Percentiles rank a stretch among this genome's conserved stretches.
Conservation (phyloP, 1,140 invertebrate species). For the Eriosoma lanigerum region DNA sequence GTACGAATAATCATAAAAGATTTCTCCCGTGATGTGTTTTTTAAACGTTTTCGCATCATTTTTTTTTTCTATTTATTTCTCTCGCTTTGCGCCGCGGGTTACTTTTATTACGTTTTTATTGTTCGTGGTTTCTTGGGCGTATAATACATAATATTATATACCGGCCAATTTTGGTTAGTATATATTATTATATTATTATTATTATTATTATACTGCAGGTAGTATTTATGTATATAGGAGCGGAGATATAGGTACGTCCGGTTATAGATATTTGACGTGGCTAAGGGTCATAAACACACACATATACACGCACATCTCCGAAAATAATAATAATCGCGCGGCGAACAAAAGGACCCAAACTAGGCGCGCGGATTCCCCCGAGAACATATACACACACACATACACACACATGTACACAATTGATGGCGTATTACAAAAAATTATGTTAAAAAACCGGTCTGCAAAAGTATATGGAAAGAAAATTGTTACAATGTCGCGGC, state of each 20-base stretch:
- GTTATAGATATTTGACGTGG: slow-evolving; percentile 41
- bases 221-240: background rate
- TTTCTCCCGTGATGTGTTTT: slow-evolving; percentile 31
- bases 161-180: slow-evolving; percentile 48
- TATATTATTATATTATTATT: background rate
- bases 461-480: slow-evolving; percentile 34
- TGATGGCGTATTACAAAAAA: slow-evolving; percentile 34
- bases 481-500: slow-evolving; percentile 50
- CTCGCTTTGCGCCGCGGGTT: background rate
- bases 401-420: slow-evolving; percentile 1
- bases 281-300: slow-evolving; percentile 22
- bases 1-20: slow-evolving; percentile 22
- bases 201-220: background rate
- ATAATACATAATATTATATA: background rate
- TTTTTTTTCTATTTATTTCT: background rate
- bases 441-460: slow-evolving; percentile 50
- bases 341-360: slow-evolving; percentile 43
- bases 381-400: background rate
- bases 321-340: slow-evolving; percentile 9
- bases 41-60: slow-evolving; percentile 48
- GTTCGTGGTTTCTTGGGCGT: slow-evolving; percentile 33
- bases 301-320: slow-evolving; percentile 9
- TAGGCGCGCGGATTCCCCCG: slow-evolving; percentile 40
- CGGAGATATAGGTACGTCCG: slow-evolving; percentile 13
- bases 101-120: slow-evolving; percentile 33